Conservation (phyloP, 2,113 vertebrate genomes). For the Conger conger region DNA sequence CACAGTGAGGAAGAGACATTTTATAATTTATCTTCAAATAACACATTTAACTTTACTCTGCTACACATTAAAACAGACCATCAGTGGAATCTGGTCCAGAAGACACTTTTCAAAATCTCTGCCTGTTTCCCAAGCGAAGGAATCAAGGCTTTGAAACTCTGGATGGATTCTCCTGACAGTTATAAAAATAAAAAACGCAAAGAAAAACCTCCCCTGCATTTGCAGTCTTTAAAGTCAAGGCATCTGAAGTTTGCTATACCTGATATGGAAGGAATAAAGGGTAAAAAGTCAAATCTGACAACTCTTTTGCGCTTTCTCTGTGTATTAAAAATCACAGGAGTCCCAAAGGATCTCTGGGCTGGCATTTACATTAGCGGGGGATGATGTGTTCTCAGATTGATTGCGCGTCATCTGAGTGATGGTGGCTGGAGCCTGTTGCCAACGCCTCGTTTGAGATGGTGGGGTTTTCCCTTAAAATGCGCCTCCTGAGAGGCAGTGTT, state of each 20-base stretch:
- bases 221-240: constrained; percentile 4
- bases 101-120: not conserved
- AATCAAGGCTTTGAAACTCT: not conserved
- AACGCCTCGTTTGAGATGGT: not conserved
- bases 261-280: not conserved
- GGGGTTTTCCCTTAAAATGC: not conserved
- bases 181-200: not conserved
- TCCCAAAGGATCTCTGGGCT: constrained; percentile 4
- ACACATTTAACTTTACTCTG: not conserved
- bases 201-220: not conserved
- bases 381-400: constrained; percentile 22
- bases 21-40: constrained; percentile 7
- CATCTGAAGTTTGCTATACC: not conserved
- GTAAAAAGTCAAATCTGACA: not conserved
- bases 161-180: constrained; percentile 5
- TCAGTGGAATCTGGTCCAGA: not conserved
- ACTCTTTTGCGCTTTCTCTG: not conserved
- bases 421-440: not conserved
- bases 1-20: not conserved
- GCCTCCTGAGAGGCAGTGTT: not conserved
- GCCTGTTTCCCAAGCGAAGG: not conserved
- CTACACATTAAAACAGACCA: not conserved
- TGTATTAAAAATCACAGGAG: not conserved
- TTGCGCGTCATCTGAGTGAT: constrained; percentile 5
- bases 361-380: constrained; percentile 9